Evolutionary conservation across 1,140 invertebrate genomes (phyloP), one percentile per base, ranked within the genome.

Genomic region (Aplysia californica): DNA sequence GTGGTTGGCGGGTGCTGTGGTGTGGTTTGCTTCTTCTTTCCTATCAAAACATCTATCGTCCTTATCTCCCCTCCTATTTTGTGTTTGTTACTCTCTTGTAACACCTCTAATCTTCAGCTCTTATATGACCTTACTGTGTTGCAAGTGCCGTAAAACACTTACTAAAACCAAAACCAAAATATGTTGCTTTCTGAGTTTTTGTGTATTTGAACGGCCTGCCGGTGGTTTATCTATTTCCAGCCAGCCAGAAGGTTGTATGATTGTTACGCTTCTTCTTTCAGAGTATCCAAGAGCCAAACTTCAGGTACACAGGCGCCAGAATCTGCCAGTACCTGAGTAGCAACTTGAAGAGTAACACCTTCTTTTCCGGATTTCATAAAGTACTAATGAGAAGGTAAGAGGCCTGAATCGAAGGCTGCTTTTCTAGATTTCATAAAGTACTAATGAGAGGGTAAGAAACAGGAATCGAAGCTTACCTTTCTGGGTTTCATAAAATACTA

Each of bases 271-370:
- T 35, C 36, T 2, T 23, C 26, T 72, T 4, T 1, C 70, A 72
- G 70, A 61, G 70, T 41, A 26, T 72, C 2, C 31, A 61, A 72
- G 68, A 71, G 29, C 5, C 15, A 38, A 72, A 72, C 36, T 72
- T 72, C 36, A 41, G 70, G 1, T 72, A 72, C 29, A 72, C 70
- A n/a, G 70, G 70, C 29, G 70, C 70, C 15, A 59, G 70, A 41
- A 72, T 72, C 6, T 61, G 56, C 31, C 70, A 72, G 56, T 72
- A 36, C 33, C 41, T 72, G n/a, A 72, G 29, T 18, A 72, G 10
- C 36, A 61, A 61, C 23, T 39, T 72, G 35, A 72, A 72, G 26
- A 3, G 58, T 29, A 21, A 23, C 21, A 55, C 70, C n/a, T 26
- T 15, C 6, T 61, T 72, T 36, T 3, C 21, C 21, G 70, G 35